Evolutionary conservation across 2,888 invertebrate species (phyloP), one percentile per base, ranked within the genome.

Genomic region (Rhodophaea formosa): DNA sequence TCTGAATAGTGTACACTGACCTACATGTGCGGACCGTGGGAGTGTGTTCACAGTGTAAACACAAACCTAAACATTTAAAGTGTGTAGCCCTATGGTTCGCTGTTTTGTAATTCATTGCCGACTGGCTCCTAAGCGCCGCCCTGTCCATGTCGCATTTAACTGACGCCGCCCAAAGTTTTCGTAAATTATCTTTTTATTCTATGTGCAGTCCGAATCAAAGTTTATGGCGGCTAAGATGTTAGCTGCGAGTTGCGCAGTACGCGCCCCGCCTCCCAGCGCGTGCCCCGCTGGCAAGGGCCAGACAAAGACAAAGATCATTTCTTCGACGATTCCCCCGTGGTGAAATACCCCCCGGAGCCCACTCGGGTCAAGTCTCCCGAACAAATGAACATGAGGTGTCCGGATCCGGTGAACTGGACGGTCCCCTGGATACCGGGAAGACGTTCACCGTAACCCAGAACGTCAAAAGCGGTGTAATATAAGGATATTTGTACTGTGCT

Each of bases 391-490:
- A 96, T 97, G 95, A 93, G 97, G 69, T 97, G 97, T 16, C 97
- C 97, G 12, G 97, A 97, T 88, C 97, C 97, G 55, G 97, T 97
- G 74, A 97, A 97, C 88, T 98, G 97, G 97, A 97, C 97, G 54
- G 97, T 97, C 62, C 97, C 57, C 92, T 97, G 77, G 97, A 98
- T 87, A 97, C 97, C 68, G 97, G 97, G 72, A 97, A 97, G 92
- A 97, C 97, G 44, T 97, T 97, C 88, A 97, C 97, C 45, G 97
- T 97, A 72, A 97, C 97, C 62, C 97, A 97, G 91, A 97, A 97
- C 90, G 96, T 97, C 73, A 95, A 95, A 82, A 89, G 84, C 82
- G 91, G 91, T 91, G 88, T n/a, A n/a, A n/a, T n/a, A n/a, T n/a
- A n/a, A n/a, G n/a, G n/a, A n/a, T n/a, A n/a, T n/a, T n/a, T n/a